These are phyloP conservation scores for Oopsacas minuta DNA, from an alignment of 37 sponge, comb jelly and placozoan genomes.

Conservation along the genomic window DNA sequence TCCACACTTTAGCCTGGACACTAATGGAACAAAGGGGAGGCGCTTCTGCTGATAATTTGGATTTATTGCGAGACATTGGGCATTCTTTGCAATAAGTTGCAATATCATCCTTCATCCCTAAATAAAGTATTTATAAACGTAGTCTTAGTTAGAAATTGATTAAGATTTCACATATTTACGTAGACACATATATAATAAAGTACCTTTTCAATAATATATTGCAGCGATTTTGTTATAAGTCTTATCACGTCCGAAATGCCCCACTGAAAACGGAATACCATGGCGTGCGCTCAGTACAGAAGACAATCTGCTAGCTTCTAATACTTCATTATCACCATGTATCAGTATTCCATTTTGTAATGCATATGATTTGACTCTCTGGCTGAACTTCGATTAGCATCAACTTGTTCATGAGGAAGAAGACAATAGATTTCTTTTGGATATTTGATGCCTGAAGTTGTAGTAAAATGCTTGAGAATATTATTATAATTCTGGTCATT, in stretches of 20 bases:
- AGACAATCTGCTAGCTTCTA: background rate
- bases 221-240: background rate
- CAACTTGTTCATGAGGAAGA: background rate
- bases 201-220: constrained; percentile 7
- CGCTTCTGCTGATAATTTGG: background rate
- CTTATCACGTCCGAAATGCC: constrained; percentile 1
- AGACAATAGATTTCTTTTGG: background rate
- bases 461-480: background rate
- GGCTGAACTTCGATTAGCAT: background rate
- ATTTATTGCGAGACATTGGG: background rate
- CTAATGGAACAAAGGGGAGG: background rate
- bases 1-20: background rate
- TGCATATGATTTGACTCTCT: background rate
- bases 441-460: background rate
- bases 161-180: background rate
- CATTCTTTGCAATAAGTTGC: background rate
- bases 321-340: background rate
- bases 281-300: background rate
- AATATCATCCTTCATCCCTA: background rate
- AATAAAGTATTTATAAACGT: background rate
- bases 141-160: background rate
- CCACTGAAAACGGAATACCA: background rate
- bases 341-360: background rate
- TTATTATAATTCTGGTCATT: background rate
- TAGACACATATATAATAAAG: background rate